Percentiles rank a stretch among this genome's conserved stretches.
phyloP scores from a whole-genome alignment of 2,113 vertebrate species.

The Heteronetta atricapilla region DNA sequence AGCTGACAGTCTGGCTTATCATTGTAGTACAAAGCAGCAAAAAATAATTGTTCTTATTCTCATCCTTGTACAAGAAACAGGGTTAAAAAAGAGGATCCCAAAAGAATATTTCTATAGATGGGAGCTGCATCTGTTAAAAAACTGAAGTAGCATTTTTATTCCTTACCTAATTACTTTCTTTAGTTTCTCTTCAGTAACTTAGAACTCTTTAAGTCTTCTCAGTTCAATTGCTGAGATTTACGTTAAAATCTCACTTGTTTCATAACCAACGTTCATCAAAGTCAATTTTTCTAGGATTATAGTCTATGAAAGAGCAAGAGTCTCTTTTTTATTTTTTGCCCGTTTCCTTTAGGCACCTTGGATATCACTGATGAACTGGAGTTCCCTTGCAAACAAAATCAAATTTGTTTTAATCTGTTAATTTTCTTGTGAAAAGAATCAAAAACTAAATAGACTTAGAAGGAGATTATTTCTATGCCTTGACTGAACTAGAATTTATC shows the following conservation, averaged over 20 bases:
- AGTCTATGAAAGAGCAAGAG: background rate
- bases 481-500: background rate
- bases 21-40: background rate
- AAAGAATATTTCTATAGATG: background rate
- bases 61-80: background rate
- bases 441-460: background rate
- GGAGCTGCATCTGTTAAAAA: background rate
- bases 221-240: background rate
- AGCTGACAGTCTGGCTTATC: background rate
- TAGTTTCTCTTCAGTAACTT: constrained; percentile 18
- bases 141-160: constrained; percentile 4
- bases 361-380: background rate
- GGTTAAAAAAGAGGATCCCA: background rate
- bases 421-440: background rate
- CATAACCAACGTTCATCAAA: background rate
- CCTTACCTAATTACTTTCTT: background rate
- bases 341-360: background rate
- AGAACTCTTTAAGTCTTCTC: background rate
- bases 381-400: background rate
- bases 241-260: background rate
- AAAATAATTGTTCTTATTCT: background rate
- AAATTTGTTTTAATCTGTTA: background rate
- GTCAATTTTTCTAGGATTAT: background rate
- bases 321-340: accelerated
- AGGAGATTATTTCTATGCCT: background rate